Base-by-base conservation (phyloP, 2,797 vertebrate species). In the Acanthurus leucopareius region DNA sequence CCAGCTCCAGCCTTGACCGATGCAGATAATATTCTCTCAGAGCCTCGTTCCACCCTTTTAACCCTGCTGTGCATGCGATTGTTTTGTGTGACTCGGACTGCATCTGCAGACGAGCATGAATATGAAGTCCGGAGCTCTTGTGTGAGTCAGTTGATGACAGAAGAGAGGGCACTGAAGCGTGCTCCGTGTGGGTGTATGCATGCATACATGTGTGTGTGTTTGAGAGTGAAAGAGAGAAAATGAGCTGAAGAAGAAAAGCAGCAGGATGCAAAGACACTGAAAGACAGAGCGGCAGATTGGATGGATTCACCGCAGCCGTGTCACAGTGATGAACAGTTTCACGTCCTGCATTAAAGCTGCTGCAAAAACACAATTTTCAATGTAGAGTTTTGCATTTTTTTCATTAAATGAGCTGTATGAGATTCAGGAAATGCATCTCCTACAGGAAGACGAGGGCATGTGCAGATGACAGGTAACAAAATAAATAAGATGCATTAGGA, bases 11-110 rank as follows among this genome's bases (percentile, higher is more conserved):
- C 69, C 80, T 79, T 81, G 71, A 80, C 69, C 74, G 20, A 69
- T 47, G 77, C 66, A 58, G 80, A 86, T 80, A 78, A 84, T 70
- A 75, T 45, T 73, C 73, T 64, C 57, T 25, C 53, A 80, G 74
- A 83, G 42, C 25, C 51, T 58, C 2, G 51, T 81, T 75, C 44
- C 62, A 62, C 14, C 56, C 25, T 64, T 82, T 81, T 42, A 49
- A 82, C 77, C 52, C 19, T 25, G 14, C 59, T 48, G 20, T 32
- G 52, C 65, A 10, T 20, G 56, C 1, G 25, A 13, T 2, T 38
- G 44, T 60, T 57, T 48, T 9, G 32, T 20, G 13, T 49, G 69
- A 35, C 25, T 73, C 25, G 45, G 67, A 66, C 15, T 51, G 51
- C 54, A 68, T 59, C 73, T 62, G 25, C 4, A 15, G 57, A 60